These are phyloP conservation scores for Stenoptilia bipunctidactyla DNA, from an alignment of 2,888 invertebrate genomes.

Conservation along the genomic window DNA sequence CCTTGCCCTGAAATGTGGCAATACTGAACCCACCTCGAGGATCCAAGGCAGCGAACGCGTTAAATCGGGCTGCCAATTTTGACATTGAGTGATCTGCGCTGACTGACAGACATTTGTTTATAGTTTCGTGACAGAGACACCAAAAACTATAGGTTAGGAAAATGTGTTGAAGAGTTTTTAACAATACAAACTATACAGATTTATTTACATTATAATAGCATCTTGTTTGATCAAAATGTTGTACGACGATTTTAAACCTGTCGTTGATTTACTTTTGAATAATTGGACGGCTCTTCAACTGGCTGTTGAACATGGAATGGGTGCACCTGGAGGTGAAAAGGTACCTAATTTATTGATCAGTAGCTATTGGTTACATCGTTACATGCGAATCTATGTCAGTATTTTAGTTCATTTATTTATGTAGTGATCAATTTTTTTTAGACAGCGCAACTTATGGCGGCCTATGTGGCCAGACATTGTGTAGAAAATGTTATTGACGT, in stretches of 20 bases:
- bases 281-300: conserved; percentile 80
- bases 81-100: too few species aligned
- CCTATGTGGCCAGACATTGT: conserved; percentile 75
- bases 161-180: neutral
- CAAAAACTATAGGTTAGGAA: too few species aligned
- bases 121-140: too few species aligned
- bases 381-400: too few species aligned
- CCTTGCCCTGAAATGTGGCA: too few species aligned
- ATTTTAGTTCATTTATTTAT: too few species aligned
- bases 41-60: too few species aligned
- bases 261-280: conserved; percentile 77
- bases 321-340: conserved; percentile 77
- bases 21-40: too few species aligned
- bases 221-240: conserved; percentile 28
- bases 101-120: too few species aligned
- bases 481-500: conserved; percentile 71
- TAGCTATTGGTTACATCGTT: neutral
- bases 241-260: conserved; percentile 68
- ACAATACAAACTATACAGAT: neutral
- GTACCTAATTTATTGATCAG: conserved; percentile 33
- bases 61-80: too few species aligned
- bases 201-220: too few species aligned
- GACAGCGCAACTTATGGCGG: conserved; percentile 75
- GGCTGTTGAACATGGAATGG: conserved; percentile 82
- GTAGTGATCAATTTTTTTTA: conserved; percentile 29